phyloP scores from a whole-genome alignment of 2,113 vertebrate genomes.

The Cebidichthys violaceus region DNA sequence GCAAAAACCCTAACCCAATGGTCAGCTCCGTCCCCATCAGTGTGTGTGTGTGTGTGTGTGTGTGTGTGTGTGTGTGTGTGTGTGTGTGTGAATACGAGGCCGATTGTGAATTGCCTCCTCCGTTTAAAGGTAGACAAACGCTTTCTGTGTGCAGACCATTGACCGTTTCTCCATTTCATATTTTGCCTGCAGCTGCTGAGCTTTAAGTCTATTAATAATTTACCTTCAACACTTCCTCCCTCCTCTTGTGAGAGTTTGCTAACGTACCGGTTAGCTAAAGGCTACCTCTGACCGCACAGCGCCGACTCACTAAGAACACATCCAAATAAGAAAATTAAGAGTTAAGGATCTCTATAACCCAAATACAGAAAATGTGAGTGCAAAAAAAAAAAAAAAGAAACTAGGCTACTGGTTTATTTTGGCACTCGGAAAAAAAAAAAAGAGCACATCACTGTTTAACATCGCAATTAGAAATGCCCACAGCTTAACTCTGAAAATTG shows the following conservation, averaged over 20 bases:
- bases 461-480: background rate
- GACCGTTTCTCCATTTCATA: background rate
- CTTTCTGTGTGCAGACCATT: background rate
- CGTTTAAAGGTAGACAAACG: background rate
- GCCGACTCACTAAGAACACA: background rate
- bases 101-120: background rate
- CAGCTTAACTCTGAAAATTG: conserved; percentile 16
- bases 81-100: background rate
- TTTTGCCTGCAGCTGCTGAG: background rate
- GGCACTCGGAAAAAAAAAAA: no score
- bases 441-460: background rate
- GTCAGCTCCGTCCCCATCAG: background rate
- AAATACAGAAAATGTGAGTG: background rate
- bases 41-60: background rate
- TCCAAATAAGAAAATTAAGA: background rate
- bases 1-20: background rate
- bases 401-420: background rate
- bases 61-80: background rate
- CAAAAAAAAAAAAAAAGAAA: background rate
- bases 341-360: background rate
- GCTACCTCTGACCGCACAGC: background rate
- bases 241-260: background rate
- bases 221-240: background rate
- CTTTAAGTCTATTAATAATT: conserved; percentile 17
- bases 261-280: background rate